Evolutionary conservation across 2,888 invertebrate species (phyloP), one percentile per base, ranked within the genome.

Genomic region (Tridacna crocea): DNA sequence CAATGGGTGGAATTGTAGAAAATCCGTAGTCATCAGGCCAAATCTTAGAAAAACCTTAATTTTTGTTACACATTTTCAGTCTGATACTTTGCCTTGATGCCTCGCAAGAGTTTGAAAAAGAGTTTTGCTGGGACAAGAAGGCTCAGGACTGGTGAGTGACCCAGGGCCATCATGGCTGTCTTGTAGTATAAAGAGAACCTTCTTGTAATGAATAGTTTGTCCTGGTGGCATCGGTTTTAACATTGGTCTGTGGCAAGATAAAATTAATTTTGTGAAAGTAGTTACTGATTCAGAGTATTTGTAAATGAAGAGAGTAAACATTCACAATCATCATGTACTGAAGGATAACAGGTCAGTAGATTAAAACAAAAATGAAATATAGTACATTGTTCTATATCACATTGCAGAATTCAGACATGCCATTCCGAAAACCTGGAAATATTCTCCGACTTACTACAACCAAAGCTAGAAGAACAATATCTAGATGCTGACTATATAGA

Each of bases 401-500:
- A 70, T 46, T 66, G 46, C 66, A 66, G 66, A 36, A 6, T 19
- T 19, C 36, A 36, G 13, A 66, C 13, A 27, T 13, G 24, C 51
- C 48, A 51, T 51, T 22, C 48, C 48, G 72, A 79, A 26, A 24
- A 47, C 36, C 22, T 36, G 55, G 81, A 74, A 26, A 81, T 81
- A 77, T 81, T 81, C 70, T 74, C 77, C 10, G 77, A 81, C 36
- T 19, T 77, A 8, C 27, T 68, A 11, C 60, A 51, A 36, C 36
- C 63, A 22, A 47, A 47, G 26, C 27, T 15, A 10, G 36, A 58
- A 47, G 24, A 76, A 6, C 17, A 63, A 15, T 48, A 36, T 8
- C 46, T 68, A 51, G 68, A 66, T 36, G 60, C 55, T 36, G 48
- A 74, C 22, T 47, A n/a, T 60, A 19, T 24, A 74, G 61, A 61